A percentile compares a stretch with the other conserved stretches of the same genome.
These are phyloP conservation scores for Patella caerulea DNA, from an alignment of 2,888 invertebrate species.

Conservation along the genomic window DNA sequence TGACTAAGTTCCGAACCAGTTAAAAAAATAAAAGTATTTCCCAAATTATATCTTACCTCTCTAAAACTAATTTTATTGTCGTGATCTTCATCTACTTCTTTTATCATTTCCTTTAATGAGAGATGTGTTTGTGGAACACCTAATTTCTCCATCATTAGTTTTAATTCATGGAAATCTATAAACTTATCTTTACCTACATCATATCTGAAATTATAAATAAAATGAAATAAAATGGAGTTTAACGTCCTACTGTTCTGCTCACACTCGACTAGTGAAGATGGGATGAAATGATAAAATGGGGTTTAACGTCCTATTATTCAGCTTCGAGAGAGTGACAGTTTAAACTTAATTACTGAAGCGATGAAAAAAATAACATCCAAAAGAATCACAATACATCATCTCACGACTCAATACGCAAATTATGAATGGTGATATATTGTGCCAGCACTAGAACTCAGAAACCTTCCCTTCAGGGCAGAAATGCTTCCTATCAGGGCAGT, in stretches of 20 bases:
- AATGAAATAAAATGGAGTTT: not conserved
- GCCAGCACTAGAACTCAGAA: too few relatives aligned
- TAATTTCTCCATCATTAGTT: slow-evolving; percentile 96
- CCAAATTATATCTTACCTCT: slow-evolving; percentile 76
- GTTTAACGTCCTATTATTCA: too few relatives aligned
- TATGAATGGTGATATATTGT: too few relatives aligned
- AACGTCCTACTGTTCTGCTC: not conserved
- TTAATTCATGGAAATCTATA: slow-evolving; percentile 90
- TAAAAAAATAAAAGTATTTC: not conserved
- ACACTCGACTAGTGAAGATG: too few relatives aligned
- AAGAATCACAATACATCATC: too few relatives aligned
- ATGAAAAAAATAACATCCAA: too few relatives aligned
- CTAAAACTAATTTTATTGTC: slow-evolving; percentile 85
- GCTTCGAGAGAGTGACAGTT: too few relatives aligned
- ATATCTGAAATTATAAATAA: slow-evolving; percentile 77
- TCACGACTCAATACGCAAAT: too few relatives aligned
- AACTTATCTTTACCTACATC: slow-evolving; percentile 91
- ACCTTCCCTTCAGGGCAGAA: too few relatives aligned
- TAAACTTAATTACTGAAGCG: too few relatives aligned
- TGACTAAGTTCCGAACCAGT: not conserved
- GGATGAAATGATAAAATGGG: too few relatives aligned
- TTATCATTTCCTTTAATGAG: slow-evolving; percentile 94
- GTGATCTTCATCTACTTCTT: slow-evolving; percentile 74
- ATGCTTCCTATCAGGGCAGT: too few relatives aligned
- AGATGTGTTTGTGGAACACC: slow-evolving; percentile 97